phyloP scores from a whole-genome alignment of 2,113 vertebrate genomes.

The Scytalopus superciliaris region DNA sequence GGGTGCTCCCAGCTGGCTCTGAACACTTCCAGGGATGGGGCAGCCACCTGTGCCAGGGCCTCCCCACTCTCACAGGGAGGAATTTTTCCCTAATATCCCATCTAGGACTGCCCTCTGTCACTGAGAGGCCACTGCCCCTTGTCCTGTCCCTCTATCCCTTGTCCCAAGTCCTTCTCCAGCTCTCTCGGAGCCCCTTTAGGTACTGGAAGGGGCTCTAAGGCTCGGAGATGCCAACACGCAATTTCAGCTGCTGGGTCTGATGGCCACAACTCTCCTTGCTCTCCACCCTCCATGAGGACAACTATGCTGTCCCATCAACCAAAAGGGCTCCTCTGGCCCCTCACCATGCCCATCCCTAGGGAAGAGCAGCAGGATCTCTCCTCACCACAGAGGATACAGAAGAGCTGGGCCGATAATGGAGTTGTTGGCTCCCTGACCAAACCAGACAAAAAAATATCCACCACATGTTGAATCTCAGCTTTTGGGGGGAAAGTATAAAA shows the following conservation, averaged over 20 bases:
- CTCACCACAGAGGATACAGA: neutral
- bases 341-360: neutral
- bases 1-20: accelerated
- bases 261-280: neutral
- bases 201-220: neutral
- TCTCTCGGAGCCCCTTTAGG: neutral
- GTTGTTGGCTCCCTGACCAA: neutral
- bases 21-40: neutral
- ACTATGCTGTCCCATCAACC: accelerated
- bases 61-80: neutral
- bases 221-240: neutral
- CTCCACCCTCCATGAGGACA: neutral
- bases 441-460: neutral
- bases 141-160: neutral
- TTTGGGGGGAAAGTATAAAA: neutral
- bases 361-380: neutral
- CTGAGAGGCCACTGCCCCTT: neutral
- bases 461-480: neutral
- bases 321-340: neutral
- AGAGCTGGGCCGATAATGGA: neutral
- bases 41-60: neutral
- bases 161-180: neutral
- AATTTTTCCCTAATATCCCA: neutral
- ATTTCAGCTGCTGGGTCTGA: neutral
- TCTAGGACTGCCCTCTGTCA: neutral